Conservation (phyloP, 2,113 vertebrate genomes). For the Barnardius zonarius region DNA sequence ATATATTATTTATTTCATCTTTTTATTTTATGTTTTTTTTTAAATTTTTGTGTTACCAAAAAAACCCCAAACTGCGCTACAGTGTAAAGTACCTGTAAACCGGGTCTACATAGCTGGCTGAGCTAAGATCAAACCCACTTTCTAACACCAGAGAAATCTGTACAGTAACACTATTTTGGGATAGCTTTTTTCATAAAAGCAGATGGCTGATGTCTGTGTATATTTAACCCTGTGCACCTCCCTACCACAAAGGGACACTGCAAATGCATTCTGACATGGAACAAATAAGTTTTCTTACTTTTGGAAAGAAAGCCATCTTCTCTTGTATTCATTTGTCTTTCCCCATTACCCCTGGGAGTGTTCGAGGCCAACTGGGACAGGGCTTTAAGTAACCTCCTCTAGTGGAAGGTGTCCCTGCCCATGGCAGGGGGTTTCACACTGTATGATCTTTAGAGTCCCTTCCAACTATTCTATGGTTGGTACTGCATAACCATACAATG, state of each 20-base stretch:
- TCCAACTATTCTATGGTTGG: background rate
- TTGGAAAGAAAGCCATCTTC: background rate
- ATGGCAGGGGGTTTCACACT: background rate
- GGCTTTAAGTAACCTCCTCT: background rate
- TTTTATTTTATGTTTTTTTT: background rate
- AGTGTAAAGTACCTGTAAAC: background rate
- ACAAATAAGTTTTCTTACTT: background rate
- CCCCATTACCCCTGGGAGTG: background rate
- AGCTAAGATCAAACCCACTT: background rate
- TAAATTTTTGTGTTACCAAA: background rate
- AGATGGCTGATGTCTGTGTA: background rate
- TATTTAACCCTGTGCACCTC: background rate
- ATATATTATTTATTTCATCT: background rate
- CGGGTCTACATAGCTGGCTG: background rate
- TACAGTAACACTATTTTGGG: fast-evolving
- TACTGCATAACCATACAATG: no score
- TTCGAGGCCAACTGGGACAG: background rate
- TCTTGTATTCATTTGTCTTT: background rate
- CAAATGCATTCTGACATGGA: background rate
- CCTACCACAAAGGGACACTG: background rate
- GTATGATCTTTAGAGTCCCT: background rate
- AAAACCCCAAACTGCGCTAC: background rate
- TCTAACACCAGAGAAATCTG: background rate
- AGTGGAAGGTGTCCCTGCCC: background rate
- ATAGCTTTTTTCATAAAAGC: background rate